Conservation (phyloP, 1,140 invertebrate species). For the Aphaenogaster floridana region DNA sequence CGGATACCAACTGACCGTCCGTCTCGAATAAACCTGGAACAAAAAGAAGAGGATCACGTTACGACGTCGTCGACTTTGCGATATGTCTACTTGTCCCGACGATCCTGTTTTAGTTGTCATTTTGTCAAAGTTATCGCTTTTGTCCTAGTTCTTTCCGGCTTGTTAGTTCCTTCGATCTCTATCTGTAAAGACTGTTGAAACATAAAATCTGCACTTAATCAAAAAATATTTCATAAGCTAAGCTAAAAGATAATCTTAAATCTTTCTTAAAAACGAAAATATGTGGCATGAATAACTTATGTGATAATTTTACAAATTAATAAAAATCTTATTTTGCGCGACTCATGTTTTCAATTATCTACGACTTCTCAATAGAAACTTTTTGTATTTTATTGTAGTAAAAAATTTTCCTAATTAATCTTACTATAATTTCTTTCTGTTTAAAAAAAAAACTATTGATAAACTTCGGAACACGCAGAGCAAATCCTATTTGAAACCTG, state of each 20-base stretch:
- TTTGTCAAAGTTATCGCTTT: neutral
- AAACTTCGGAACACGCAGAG: neutral
- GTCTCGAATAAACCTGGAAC: conserved; percentile 92
- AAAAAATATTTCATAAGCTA: neutral
- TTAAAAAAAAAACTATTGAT: conserved; percentile 9
- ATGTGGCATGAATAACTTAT: neutral
- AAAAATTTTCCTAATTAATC: neutral
- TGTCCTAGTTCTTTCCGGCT: neutral
- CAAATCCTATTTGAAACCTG: conserved; percentile 21
- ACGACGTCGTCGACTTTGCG: conserved; percentile 24
- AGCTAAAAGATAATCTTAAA: neutral
- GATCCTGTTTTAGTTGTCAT: conserved; percentile 8
- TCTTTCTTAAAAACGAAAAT: neutral
- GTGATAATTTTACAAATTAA: neutral
- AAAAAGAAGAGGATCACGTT: conserved; percentile 50
- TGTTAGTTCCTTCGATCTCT: neutral
- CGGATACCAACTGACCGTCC: conserved; percentile 90
- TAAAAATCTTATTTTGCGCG: neutral
- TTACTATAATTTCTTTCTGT: neutral
- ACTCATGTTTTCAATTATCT: neutral
- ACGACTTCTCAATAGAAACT: neutral
- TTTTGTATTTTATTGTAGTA: neutral
- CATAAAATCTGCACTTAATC: neutral
- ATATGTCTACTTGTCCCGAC: neutral
- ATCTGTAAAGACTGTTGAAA: neutral